phyloP scores from a whole-genome alignment of 2,113 vertebrate species.

The Gymnobelideus leadbeateri region DNA sequence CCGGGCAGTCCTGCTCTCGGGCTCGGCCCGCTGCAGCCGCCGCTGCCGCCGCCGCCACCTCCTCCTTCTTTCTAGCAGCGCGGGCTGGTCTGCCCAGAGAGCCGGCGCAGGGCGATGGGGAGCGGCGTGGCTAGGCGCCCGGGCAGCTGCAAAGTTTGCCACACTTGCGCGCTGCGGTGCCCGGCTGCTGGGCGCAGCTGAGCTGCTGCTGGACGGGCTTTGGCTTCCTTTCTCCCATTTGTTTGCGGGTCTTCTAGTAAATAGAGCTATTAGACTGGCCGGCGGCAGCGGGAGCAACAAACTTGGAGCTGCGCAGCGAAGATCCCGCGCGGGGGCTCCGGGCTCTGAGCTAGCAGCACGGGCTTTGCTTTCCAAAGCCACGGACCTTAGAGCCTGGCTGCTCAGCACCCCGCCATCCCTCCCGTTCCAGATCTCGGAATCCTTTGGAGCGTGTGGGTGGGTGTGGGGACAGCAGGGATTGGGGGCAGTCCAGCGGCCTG shows the following conservation, averaged over 20 bases:
- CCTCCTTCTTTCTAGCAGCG: conserved; percentile 53
- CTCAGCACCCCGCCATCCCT: neutral
- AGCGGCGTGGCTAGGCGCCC: conserved; percentile 72
- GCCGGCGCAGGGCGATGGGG: conserved; percentile 71
- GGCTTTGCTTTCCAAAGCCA: conserved; percentile 14
- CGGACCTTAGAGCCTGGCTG: neutral
- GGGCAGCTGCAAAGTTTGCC: conserved; percentile 83
- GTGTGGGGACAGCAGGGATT: conserved; percentile 41
- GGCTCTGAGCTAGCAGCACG: neutral
- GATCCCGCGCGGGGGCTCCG: conserved; percentile 15
- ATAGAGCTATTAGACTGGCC: conserved; percentile 49
- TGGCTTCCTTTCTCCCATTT: conserved; percentile 72
- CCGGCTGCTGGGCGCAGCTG: conserved; percentile 35
- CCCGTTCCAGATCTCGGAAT: neutral
- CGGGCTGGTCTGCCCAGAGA: conserved; percentile 59
- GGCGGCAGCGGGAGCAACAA: conserved; percentile 66
- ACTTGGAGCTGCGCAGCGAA: conserved; percentile 59
- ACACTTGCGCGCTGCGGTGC: conserved; percentile 25
- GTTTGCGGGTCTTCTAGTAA: neutral
- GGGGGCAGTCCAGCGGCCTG: conserved; percentile 42
- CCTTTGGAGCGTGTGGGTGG: neutral
- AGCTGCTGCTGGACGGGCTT: conserved; percentile 48
- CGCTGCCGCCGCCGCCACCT: neutral
- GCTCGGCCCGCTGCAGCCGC: conserved; percentile 43
- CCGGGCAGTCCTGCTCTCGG: conserved; percentile 53